Percentiles rank a stretch among this genome's conserved stretches.
phyloP scores from a whole-genome alignment of 2,888 invertebrate species.

The Oligia fasciuncula region DNA sequence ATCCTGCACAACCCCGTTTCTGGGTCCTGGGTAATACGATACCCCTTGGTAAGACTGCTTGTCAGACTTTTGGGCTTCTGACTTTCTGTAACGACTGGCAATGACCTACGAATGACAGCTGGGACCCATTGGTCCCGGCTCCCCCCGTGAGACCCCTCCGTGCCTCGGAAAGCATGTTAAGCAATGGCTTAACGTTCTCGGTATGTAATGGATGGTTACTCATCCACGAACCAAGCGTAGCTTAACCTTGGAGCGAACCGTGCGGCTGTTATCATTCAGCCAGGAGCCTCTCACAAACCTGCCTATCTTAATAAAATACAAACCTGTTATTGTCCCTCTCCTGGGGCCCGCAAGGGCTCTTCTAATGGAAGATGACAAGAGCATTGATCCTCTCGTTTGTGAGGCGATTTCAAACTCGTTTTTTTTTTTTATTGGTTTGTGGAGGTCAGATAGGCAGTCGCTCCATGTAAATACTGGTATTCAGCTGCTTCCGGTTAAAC shows the following conservation, averaged over 20 bases:
- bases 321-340: not conserved
- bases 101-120: not conserved
- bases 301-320: not conserved
- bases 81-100: not conserved
- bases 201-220: not conserved
- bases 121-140: too few species aligned
- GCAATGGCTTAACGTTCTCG: not conserved
- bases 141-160: too few species aligned
- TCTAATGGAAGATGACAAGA: not conserved
- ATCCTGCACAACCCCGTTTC: not conserved
- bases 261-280: not conserved
- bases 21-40: not conserved
- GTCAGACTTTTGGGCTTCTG: not conserved
- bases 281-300: not conserved
- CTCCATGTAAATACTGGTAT: too few species aligned
- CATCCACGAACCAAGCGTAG: not conserved
- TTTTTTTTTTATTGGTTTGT: too few species aligned
- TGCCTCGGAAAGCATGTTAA: too few species aligned
- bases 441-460: too few species aligned
- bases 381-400: not conserved
- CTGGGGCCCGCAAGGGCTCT: too few species aligned
- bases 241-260: not conserved
- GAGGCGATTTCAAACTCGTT: not conserved
- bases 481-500: too few species aligned
- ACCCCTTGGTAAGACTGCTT: not conserved